phyloP scores from a whole-genome alignment of 2,113 vertebrate genomes.

The Leptocoma aspasia region DNA sequence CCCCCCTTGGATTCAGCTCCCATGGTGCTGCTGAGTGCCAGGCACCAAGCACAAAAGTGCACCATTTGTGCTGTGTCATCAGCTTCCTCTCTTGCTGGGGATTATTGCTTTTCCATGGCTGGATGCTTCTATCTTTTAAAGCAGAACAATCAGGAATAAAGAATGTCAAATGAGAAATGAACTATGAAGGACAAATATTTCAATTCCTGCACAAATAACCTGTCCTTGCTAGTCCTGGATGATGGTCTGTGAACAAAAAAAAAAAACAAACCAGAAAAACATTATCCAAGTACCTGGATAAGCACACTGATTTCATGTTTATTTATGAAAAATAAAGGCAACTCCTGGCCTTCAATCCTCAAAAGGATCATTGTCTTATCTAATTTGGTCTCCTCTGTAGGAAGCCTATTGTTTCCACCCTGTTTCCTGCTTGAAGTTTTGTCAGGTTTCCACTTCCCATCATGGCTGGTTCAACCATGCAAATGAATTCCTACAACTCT shows the following conservation, averaged over 20 bases:
- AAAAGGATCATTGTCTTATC: slow-evolving; percentile 27
- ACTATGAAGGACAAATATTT: slow-evolving; percentile 66
- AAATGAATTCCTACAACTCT: background rate
- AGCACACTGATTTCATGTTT: background rate
- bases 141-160: slow-evolving; percentile 52
- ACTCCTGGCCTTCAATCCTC: background rate
- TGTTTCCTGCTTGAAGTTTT: slow-evolving; percentile 36
- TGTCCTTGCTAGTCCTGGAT: slow-evolving; percentile 10
- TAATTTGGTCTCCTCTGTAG: slow-evolving; percentile 29
- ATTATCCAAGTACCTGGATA: background rate
- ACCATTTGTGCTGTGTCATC: slow-evolving; percentile 55
- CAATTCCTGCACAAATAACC: slow-evolving; percentile 37
- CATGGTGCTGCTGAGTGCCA: background rate
- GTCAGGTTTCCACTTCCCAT: background rate
- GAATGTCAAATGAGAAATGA: slow-evolving; percentile 55
- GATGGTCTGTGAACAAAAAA: background rate
- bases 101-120: slow-evolving; percentile 60
- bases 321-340: slow-evolving; percentile 34
- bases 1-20: background rate
- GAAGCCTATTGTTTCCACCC: slow-evolving; percentile 29
- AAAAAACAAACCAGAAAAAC: background rate
- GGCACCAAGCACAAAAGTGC: background rate
- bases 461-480: background rate
- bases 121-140: slow-evolving; percentile 57
- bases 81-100: slow-evolving; percentile 6